Conservation (phyloP, 2,797 vertebrate species). For the Pelobates cultripes region DNA sequence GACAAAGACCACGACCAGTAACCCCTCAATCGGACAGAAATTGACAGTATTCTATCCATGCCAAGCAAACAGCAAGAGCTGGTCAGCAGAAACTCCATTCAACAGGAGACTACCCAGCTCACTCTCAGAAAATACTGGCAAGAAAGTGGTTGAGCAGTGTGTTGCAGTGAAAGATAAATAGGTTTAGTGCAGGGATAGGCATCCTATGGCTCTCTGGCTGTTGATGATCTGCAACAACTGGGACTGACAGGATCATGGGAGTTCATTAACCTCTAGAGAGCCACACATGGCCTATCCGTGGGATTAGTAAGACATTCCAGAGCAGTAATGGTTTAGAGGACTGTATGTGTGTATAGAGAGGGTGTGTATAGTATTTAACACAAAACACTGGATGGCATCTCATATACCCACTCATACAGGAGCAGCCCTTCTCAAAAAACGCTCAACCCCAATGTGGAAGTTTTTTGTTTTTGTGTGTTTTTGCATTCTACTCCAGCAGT, state of each 20-base stretch:
- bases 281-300: not conserved
- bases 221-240: not conserved
- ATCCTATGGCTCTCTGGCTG: not conserved
- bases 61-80: constrained; percentile 2
- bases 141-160: not conserved
- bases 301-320: constrained; percentile 50
- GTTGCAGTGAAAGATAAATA: constrained; percentile 16
- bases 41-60: not conserved
- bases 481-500: not conserved
- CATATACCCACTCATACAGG: constrained; percentile 3
- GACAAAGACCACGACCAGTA: constrained; percentile 23
- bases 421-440: not conserved
- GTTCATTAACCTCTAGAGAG: not conserved
- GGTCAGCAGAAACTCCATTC: constrained; percentile 4
- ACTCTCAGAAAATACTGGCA: not conserved
- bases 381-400: constrained; percentile 37
- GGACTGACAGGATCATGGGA: constrained; percentile 8
- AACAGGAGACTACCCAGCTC: constrained; percentile 2
- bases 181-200: not conserved
- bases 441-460: not conserved
- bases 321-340: constrained; percentile 39
- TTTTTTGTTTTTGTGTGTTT: not conserved
- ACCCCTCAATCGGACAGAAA: constrained; percentile 22
- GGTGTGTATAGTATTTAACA: constrained; percentile 48
- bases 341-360: constrained; percentile 39